These are phyloP conservation scores for Podarcis raffonei DNA, from an alignment of 2,113 vertebrate species.

Conservation along the genomic window DNA sequence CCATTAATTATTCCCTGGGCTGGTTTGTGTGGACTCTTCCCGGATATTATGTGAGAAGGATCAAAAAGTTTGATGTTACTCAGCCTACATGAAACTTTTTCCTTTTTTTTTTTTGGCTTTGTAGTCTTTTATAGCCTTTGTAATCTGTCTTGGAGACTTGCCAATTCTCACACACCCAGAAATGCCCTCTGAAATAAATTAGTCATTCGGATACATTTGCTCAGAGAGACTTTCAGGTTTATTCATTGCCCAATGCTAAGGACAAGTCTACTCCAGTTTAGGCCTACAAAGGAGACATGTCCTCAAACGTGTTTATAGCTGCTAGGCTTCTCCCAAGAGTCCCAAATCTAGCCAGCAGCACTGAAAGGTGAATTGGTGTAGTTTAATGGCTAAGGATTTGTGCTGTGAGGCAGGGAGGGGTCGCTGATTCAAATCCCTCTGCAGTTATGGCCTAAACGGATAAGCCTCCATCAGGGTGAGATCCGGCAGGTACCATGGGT, in stretches of 20 bases:
- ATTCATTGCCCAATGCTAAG: not conserved
- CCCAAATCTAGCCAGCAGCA: not conserved
- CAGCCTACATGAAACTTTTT: not conserved
- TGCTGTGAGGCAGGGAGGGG: too few relatives aligned
- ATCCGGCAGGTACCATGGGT: not conserved
- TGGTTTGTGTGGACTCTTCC: not conserved
- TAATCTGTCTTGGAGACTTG: not conserved
- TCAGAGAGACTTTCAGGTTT: not conserved
- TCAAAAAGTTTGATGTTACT: not conserved
- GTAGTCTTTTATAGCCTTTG: not conserved
- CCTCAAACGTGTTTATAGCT: not conserved
- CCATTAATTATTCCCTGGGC: slow-evolving; percentile 13
- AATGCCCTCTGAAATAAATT: not conserved
- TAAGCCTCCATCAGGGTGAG: not conserved
- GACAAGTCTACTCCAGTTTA: not conserved
- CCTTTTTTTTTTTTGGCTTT: not conserved
- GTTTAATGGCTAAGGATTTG: not conserved
- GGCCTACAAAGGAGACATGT: not conserved
- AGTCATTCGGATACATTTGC: not conserved
- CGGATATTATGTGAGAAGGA: not conserved
- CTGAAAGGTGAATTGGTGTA: not conserved
- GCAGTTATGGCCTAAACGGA: not conserved
- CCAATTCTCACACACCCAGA: not conserved
- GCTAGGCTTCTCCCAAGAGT: not conserved
- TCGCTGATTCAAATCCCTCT: not conserved